Base-by-base conservation (phyloP, 2,113 vertebrate species). In the Poecile atricapillus region DNA sequence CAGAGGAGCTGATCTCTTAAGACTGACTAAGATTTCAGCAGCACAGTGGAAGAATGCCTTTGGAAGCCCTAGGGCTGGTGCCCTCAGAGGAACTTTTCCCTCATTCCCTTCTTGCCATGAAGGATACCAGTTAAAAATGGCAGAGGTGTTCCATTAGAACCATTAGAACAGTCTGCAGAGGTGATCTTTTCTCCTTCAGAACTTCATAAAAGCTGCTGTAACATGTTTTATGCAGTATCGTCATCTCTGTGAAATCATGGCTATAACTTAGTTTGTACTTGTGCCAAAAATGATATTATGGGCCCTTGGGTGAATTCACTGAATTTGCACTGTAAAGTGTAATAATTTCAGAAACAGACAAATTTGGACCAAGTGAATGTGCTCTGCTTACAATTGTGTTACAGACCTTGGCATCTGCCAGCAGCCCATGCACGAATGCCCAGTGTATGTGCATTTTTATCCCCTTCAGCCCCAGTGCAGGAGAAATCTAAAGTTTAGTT, bases 331-430 rank as follows among this genome's bases (percentile, higher is more conserved):
- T 59, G 22, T 46, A 65, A 79, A 37, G 33, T 67, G 62, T 64
- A 89, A 76, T 73, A 33, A 52, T 90, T 96, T 91, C 74, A 65
- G 69, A 93, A 93, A 83, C 59, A 62, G 63, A 59, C 24, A 78
- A 53, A 71, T 67, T 56, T 71, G 75, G 81, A 79, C 71, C 39
- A 49, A 64, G 55, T 64, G 67, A 28, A 63, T 83, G 58, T 30
- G 12, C 35, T 69, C 68, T 71, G 63, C 43, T 46, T 53, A n/a
- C 11, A 4, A 76, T 44, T 88, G 56, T 70, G 56, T 18, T 46
- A 15, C 78, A 82, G 31, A 37, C 37, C 47, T 20, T 44, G 33
- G 65, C 3, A 19, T 79, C 58, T 64, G 33, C 70, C 39, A 44
- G 78, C 41, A 74, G 67, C 59, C 3, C 15, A 35, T 50, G 43